Percentiles rank a stretch among this genome's conserved stretches.
Evolutionary conservation across 2,888 invertebrate species (phyloP).

Genomic region (Cheilosia variabilis): DNA sequence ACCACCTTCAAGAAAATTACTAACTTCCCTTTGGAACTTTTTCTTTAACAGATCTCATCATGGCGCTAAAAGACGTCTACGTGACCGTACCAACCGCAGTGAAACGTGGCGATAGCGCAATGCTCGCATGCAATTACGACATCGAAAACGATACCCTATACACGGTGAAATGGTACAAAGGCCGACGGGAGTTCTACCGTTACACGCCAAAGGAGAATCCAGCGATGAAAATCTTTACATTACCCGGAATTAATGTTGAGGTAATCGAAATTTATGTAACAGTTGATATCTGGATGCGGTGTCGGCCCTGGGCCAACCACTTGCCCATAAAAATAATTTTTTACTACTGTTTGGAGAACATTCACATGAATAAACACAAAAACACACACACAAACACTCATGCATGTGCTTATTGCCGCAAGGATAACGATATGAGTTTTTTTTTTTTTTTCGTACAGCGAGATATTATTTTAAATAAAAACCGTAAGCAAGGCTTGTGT

Average conservation of each 20-base stretch:
- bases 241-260: slow-evolving; percentile 89
- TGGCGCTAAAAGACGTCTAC: slow-evolving; percentile 86
- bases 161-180: slow-evolving; percentile 95
- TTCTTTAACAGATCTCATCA: slow-evolving; percentile 78
- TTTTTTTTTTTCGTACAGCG: slow-evolving; percentile 9
- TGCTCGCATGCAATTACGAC: slow-evolving; percentile 90
- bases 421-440: slow-evolving; percentile 57
- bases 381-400: slow-evolving; percentile 8
- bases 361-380: not conserved
- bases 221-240: slow-evolving; percentile 88
- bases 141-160: slow-evolving; percentile 92
- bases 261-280: slow-evolving; percentile 85
- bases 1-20: slow-evolving; percentile 16
- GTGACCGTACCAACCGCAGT: slow-evolving; percentile 88
- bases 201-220: slow-evolving; percentile 90
- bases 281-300: slow-evolving; percentile 36
- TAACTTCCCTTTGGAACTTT: slow-evolving; percentile 21
- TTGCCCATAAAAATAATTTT: slow-evolving; percentile 53
- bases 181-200: slow-evolving; percentile 92
- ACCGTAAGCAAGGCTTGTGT: slow-evolving; percentile 16
- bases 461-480: slow-evolving; percentile 69
- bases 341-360: slow-evolving; percentile 37
- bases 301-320: not conserved
- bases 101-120: slow-evolving; percentile 87
- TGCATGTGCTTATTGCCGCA: slow-evolving; percentile 51